Percentiles rank a stretch among this genome's conserved stretches.
Conservation (phyloP, 2,113 vertebrate species). For the Galeopterus variegatus region DNA sequence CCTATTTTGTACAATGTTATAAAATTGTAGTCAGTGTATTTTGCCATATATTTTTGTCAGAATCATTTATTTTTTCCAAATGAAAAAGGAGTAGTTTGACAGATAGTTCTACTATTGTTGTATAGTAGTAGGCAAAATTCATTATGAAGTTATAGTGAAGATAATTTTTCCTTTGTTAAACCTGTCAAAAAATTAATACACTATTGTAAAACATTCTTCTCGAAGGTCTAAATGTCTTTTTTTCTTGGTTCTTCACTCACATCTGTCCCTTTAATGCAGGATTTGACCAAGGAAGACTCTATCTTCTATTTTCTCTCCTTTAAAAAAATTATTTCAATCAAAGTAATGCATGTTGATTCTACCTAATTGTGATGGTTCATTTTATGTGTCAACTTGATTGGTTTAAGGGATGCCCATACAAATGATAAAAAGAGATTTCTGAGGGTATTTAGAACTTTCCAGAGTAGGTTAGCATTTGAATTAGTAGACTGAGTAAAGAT, state of each 20-base stretch:
- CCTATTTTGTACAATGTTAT: background rate
- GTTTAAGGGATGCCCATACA: background rate
- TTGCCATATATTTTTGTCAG: constrained; percentile 36
- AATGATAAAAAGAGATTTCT: background rate
- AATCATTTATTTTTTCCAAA: background rate
- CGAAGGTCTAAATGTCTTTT: constrained; percentile 5
- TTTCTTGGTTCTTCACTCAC: background rate
- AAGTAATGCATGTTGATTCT: background rate
- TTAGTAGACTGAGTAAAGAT: background rate
- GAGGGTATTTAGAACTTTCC: background rate
- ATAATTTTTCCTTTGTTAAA: constrained; percentile 6
- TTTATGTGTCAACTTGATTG: background rate
- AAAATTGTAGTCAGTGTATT: constrained; percentile 9
- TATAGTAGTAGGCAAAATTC: background rate
- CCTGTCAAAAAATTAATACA: background rate
- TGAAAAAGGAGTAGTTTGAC: background rate
- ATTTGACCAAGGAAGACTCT: background rate
- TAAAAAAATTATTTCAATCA: background rate
- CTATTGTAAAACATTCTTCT: background rate
- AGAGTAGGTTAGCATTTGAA: background rate
- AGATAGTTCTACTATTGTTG: background rate
- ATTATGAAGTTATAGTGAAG: background rate
- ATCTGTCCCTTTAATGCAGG: background rate
- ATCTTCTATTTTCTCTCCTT: background rate
- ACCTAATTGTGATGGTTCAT: background rate